phyloP scores from a whole-genome alignment of 1,140 invertebrate species.

The Geopemphigus sp. region DNA sequence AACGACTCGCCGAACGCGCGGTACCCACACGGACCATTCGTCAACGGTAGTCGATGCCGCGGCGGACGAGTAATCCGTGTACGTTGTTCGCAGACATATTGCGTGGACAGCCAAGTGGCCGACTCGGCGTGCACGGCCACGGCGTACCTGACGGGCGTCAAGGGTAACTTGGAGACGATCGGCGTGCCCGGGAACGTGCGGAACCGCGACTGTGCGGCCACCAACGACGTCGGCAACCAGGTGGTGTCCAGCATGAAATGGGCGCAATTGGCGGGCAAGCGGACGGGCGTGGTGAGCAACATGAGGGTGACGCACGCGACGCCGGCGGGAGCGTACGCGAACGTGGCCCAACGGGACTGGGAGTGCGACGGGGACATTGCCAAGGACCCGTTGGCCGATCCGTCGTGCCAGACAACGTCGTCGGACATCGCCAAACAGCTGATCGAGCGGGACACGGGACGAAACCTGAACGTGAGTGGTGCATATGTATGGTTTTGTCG shows the following conservation, averaged over 20 bases:
- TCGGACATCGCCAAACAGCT: slow-evolving; percentile 63
- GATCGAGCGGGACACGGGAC: slow-evolving; percentile 62
- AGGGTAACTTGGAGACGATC: slow-evolving; percentile 70
- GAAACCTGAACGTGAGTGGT: slow-evolving; percentile 62
- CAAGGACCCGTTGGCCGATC: slow-evolving; percentile 56
- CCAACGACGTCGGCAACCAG: slow-evolving; percentile 61
- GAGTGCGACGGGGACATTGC: slow-evolving; percentile 67
- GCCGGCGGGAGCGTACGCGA: slow-evolving; percentile 80
- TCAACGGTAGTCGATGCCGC: too few species aligned
- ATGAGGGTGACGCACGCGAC: slow-evolving; percentile 84
- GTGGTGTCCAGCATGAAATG: slow-evolving; percentile 68
- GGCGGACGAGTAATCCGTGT: too few species aligned
- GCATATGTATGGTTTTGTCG: too few species aligned
- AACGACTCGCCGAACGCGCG: too few species aligned
- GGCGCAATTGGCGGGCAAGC: slow-evolving; percentile 70
- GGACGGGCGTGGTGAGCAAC: slow-evolving; percentile 67
- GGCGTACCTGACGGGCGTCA: slow-evolving; percentile 78
- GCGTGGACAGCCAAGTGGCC: slow-evolving; percentile 75
- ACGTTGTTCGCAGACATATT: slow-evolving; percentile 79
- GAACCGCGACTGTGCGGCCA: slow-evolving; percentile 61
- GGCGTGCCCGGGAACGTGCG: slow-evolving; percentile 70
- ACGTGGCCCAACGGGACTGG: slow-evolving; percentile 73
- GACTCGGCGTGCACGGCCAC: slow-evolving; percentile 82
- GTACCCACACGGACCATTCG: too few species aligned
- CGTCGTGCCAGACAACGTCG: slow-evolving; percentile 53